Conservation (phyloP, 2,888 invertebrate species). For the Subacronicta megacephala region DNA sequence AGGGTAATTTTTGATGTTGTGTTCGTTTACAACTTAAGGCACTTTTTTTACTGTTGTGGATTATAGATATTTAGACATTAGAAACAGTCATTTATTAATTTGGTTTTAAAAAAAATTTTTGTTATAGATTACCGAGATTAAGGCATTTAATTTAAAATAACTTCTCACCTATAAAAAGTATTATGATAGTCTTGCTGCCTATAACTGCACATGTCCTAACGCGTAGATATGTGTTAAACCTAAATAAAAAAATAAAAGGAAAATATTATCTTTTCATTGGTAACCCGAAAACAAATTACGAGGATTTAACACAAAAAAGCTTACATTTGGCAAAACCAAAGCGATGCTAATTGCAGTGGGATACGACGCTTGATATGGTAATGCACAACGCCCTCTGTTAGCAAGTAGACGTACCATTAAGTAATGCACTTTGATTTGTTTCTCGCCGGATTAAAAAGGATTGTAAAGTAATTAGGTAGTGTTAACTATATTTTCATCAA, state of each 20-base stretch:
- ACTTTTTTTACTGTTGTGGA: too few species aligned
- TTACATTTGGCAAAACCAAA: conserved; percentile 74
- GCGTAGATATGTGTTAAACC: too few species aligned
- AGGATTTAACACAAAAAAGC: conserved; percentile 78
- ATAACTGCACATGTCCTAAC: background rate
- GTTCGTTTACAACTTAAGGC: background rate
- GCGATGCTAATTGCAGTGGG: conserved; percentile 74
- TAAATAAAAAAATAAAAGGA: background rate
- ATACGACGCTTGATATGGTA: conserved; percentile 66
- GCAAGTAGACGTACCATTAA: conserved; percentile 61
- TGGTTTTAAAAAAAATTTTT: too few species aligned
- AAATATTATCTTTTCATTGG: conserved; percentile 6
- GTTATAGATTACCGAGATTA: too few species aligned
- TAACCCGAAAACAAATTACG: conserved; percentile 72
- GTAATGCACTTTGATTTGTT: conserved; percentile 56
- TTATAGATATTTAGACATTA: too few species aligned
- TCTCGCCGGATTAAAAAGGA: conserved; percentile 45
- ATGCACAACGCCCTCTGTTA: conserved; percentile 75
- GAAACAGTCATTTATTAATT: too few species aligned
- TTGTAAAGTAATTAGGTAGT: conserved; percentile 33
- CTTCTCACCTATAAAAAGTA: too few species aligned
- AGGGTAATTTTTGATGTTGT: conserved; percentile 1
- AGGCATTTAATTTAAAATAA: too few species aligned
- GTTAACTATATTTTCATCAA: background rate
- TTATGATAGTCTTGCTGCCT: too few species aligned